A percentile compares a stretch with the other conserved stretches of the same genome.
Evolutionary conservation across 2,113 vertebrate genomes (phyloP).

Genomic region (Eclectus roratus): DNA sequence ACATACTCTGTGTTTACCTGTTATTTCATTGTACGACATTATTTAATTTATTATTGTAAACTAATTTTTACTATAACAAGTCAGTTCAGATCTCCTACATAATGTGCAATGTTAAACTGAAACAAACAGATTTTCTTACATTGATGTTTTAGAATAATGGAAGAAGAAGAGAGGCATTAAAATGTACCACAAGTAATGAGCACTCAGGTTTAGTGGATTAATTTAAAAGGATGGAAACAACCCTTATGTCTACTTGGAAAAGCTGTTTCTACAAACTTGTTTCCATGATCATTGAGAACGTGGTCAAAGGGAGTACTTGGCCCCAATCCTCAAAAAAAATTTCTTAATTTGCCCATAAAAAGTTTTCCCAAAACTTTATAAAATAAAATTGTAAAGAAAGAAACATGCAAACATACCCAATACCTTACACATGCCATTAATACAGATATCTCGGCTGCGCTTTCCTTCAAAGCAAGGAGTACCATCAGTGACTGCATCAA

Average conservation of each 20-base stretch:
- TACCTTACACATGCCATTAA: constrained; percentile 99
- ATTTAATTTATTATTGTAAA: neutral
- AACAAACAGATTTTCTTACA: neutral
- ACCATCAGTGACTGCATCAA: constrained; percentile 92
- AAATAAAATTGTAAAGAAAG: constrained; percentile 67
- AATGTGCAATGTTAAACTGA: neutral
- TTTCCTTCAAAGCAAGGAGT: constrained; percentile 92
- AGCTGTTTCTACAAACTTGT: neutral
- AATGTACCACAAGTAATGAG: neutral
- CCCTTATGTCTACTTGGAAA: neutral
- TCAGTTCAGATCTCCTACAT: neutral
- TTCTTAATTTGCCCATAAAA: neutral
- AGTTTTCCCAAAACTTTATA: neutral
- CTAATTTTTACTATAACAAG: neutral
- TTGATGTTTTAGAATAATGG: neutral
- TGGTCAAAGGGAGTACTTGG: neutral
- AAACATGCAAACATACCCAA: constrained; percentile 91
- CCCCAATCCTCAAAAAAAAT: neutral
- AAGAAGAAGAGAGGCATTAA: neutral
- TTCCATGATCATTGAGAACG: neutral
- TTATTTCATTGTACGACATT: neutral
- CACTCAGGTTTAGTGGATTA: neutral
- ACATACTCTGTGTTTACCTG: neutral
- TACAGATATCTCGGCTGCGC: constrained; percentile 88
- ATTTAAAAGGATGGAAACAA: neutral